Base-by-base conservation (phyloP, 2,113 vertebrate species). In the Gnathonemus longibarbis region DNA sequence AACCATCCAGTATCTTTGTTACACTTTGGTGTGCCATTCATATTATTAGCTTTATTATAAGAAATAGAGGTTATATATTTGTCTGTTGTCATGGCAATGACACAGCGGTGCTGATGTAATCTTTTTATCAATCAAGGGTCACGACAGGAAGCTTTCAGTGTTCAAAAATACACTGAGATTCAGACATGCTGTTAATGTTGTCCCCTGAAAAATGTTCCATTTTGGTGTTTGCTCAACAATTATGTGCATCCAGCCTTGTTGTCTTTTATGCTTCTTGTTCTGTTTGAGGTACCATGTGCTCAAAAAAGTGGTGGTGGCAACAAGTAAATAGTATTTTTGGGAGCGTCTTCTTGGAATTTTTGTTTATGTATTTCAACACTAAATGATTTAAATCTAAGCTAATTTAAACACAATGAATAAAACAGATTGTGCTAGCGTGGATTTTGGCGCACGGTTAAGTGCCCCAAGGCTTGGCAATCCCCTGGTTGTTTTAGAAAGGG, bases 61-160 rank as follows among this genome's bases (percentile, higher is more conserved):
- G 11, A 17, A 52, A 35, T 10, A 53, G 85, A 19, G n/a, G 48
- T 53, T 52, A 35, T 53, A 53, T 52, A 53, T 52, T 87, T 53
- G 27, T 52, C 85, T 53, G 85, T 87, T 52, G 48, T 87, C 49
- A 87, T 35, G 85, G 85, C 85, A 87, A 87, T 87, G 50, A 27
- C 48, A 53, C 50, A 87, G 48, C 35, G 31, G 27, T 87, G 85
- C 27, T 53, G 49, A 87, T 53, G 85, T 53, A 56, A 53, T 35
- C 85, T 5, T 84, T 84, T 84, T 46, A 84, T 48, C 45, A 53
- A 87, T 35, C 85, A 84, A 46, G 48, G 85, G 48, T 53, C 49
- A 31, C 27, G 19, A 17, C n/a, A 56, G 85, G 50, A 53, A 56
- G 50, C n/a, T 87, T 87, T 52, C 85, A 53, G 1, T 35, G 85